A percentile compares a stretch with the other conserved stretches of the same genome.
phyloP scores from a whole-genome alignment of 1,140 invertebrate species.

The Diorhabda carinulata region DNA sequence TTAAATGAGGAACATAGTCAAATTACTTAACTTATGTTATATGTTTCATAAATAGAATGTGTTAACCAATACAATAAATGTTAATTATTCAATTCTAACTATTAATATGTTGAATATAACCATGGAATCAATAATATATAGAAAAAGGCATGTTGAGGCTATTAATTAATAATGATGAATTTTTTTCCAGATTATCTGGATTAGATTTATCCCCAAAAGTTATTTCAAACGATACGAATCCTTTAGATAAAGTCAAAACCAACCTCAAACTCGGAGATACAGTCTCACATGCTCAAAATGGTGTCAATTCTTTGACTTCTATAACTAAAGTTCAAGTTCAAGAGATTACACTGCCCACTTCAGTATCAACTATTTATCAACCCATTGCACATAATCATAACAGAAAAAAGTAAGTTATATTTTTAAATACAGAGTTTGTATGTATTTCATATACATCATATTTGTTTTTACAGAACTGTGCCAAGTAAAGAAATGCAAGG shows the following conservation, averaged over 20 bases:
- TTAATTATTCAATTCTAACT: too few relatives aligned
- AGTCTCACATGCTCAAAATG: constrained; percentile 29
- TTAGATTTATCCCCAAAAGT: constrained; percentile 43
- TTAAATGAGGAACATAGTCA: too few relatives aligned
- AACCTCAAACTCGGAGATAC: constrained; percentile 33
- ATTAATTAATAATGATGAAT: not conserved
- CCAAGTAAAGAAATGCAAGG: constrained; percentile 70
- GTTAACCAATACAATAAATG: too few relatives aligned
- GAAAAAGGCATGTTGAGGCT: too few relatives aligned
- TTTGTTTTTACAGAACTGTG: constrained; percentile 50
- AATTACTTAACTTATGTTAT: too few relatives aligned
- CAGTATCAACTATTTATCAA: constrained; percentile 37
- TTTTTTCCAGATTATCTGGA: constrained; percentile 40
- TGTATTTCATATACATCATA: not conserved
- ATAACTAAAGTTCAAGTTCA: constrained; percentile 34
- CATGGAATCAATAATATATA: too few relatives aligned
- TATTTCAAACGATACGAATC: constrained; percentile 30
- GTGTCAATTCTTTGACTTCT: constrained; percentile 18
- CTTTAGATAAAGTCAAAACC: constrained; percentile 41
- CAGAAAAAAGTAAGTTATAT: constrained; percentile 41
- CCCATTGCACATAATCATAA: constrained; percentile 25
- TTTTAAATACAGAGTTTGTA: not conserved
- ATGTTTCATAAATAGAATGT: too few relatives aligned
- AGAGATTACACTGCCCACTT: constrained; percentile 35
- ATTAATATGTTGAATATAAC: too few relatives aligned